phyloP scores from a whole-genome alignment of 2,888 invertebrate species.

The Aelia acuminata region DNA sequence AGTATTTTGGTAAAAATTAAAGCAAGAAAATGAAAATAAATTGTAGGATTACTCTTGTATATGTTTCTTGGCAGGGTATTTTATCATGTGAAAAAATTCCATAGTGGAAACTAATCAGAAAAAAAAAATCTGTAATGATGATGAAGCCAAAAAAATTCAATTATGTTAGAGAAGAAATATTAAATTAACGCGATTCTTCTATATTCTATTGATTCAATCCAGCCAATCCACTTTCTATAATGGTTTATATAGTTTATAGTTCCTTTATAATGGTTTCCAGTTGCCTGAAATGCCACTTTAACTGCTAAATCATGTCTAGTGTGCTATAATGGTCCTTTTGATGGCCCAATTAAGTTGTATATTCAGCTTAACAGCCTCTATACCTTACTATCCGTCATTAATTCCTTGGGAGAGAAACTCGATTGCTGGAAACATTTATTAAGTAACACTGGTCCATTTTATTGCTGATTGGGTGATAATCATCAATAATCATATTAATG shows the following conservation, averaged over 20 bases:
- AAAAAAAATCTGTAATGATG: too few species aligned
- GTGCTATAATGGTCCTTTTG: neutral
- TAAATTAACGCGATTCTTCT: too few species aligned
- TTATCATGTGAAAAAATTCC: too few species aligned
- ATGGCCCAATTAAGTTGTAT: constrained; percentile 2
- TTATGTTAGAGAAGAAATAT: too few species aligned
- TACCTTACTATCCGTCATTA: neutral
- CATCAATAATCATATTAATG: too few species aligned
- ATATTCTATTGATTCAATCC: neutral
- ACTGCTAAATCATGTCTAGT: neutral
- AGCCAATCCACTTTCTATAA: neutral
- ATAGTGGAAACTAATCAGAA: too few species aligned
- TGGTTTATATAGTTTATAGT: neutral
- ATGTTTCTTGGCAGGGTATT: too few species aligned
- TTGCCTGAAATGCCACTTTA: neutral
- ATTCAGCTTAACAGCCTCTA: constrained; percentile 2
- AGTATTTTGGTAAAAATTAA: too few species aligned
- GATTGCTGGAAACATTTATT: neutral
- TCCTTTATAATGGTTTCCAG: neutral
- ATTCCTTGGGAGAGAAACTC: neutral
- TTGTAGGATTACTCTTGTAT: too few species aligned
- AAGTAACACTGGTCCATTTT: neutral
- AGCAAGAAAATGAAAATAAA: too few species aligned
- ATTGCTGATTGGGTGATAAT: neutral
- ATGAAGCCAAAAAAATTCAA: too few species aligned